These are phyloP conservation scores for Columba janthina DNA, from an alignment of 2,113 vertebrate species.

Conservation along the genomic window DNA sequence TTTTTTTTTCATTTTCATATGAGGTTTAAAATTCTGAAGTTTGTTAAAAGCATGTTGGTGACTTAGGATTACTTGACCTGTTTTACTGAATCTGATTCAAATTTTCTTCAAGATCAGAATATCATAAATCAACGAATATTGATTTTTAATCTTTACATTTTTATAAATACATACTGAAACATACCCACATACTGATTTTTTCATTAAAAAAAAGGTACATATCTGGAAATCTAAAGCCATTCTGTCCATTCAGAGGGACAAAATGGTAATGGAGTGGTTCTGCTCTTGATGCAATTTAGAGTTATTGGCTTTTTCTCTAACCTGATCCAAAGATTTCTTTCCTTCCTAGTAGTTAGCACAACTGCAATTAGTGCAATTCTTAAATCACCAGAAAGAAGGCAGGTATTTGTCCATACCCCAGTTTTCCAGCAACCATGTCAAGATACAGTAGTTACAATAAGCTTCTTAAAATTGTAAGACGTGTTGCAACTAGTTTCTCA, in stretches of 20 bases:
- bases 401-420: background rate
- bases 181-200: rapidly evolving
- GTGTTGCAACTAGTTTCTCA: background rate
- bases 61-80: background rate
- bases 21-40: background rate
- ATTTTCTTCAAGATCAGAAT: background rate
- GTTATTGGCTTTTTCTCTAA: background rate
- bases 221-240: background rate
- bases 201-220: background rate
- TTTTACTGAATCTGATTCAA: background rate
- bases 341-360: background rate
- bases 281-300: background rate
- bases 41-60: background rate
- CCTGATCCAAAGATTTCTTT: background rate
- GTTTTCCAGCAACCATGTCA: background rate
- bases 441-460: background rate
- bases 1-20: background rate
- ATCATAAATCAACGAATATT: background rate
- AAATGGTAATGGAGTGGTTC: background rate
- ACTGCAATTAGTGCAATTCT: background rate
- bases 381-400: background rate
- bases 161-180: background rate
- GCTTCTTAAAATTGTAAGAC: background rate
- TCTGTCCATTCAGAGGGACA: background rate
- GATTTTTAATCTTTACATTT: background rate